These are phyloP conservation scores for Neotoma lepida DNA, from an alignment of 2,113 vertebrate genomes.

Conservation along the genomic window DNA sequence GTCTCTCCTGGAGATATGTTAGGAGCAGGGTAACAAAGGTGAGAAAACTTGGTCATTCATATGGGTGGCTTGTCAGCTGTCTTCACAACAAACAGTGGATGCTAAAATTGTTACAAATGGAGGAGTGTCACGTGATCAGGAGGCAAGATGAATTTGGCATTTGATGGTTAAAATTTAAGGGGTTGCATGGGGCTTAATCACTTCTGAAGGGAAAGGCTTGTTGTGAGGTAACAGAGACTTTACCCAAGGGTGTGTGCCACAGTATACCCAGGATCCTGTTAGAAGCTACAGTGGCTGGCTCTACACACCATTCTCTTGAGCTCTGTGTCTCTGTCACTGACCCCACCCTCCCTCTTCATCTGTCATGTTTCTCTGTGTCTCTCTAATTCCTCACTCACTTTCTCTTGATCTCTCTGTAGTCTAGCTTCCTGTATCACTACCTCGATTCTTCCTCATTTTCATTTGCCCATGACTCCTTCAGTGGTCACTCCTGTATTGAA, in stretches of 20 bases:
- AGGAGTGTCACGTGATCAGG: fast-evolving
- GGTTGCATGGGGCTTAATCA: not conserved
- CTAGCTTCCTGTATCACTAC: not conserved
- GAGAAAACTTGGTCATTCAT: not conserved
- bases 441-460: not conserved
- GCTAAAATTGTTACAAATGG: not conserved
- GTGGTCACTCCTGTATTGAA: not conserved
- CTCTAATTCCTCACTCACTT: not conserved
- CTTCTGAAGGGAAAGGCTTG: not conserved
- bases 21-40: not conserved
- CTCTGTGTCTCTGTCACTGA: not conserved
- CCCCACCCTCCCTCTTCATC: not conserved
- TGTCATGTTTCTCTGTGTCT: not conserved
- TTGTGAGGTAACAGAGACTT: not conserved
- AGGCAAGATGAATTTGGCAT: not conserved
- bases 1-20: not conserved
- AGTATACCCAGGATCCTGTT: not conserved
- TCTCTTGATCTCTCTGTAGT: not conserved
- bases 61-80: not conserved
- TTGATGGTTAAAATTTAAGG: not conserved
- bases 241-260: too few relatives aligned
- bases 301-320: not conserved
- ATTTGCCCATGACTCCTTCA: not conserved
- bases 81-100: not conserved
- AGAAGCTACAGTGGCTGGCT: not conserved